Evolutionary conservation across 2,113 vertebrate genomes (phyloP).

Genomic region (Melanostigma gelatinosum): DNA sequence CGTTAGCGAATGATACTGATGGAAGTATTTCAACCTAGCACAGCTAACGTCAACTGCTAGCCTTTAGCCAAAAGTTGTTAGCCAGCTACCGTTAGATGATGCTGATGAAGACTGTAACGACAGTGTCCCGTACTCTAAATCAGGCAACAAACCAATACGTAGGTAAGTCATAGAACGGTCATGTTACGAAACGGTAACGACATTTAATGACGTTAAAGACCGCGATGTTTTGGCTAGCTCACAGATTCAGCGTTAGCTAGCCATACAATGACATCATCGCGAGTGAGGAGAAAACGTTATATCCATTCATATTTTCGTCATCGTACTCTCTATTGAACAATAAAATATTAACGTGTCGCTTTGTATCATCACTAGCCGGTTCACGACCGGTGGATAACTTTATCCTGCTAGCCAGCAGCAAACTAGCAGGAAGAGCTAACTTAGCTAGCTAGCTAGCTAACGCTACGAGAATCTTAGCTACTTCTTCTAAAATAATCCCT

Average conservation of each 20-base stretch:
- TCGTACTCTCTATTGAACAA: neutral
- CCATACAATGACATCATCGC: conserved; percentile 71
- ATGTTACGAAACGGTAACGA: too few species aligned
- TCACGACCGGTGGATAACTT: neutral
- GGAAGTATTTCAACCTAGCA: neutral
- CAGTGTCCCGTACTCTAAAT: fast-evolving
- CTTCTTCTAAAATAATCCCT: conserved; percentile 32
- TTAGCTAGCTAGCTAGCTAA: conserved; percentile 35
- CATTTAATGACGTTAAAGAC: neutral
- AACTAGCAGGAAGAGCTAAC: conserved; percentile 52
- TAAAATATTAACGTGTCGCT: neutral
- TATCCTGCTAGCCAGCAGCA: neutral
- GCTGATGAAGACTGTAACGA: neutral
- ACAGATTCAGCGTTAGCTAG: conserved; percentile 20
- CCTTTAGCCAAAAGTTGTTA: conserved; percentile 14
- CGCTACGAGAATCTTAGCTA: conserved; percentile 25
- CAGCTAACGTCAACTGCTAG: conserved; percentile 34
- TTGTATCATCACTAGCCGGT: neutral
- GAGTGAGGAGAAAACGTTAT: neutral
- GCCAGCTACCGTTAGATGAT: conserved; percentile 18
- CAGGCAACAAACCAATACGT: neutral
- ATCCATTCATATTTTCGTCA: neutral
- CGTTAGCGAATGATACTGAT: neutral
- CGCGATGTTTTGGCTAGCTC: conserved; percentile 30
- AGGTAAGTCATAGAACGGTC: fast-evolving